Percentiles rank a stretch among this genome's conserved stretches.
phyloP scores from a whole-genome alignment of 1,140 invertebrate genomes.

The Drosophila sp. region DNA sequence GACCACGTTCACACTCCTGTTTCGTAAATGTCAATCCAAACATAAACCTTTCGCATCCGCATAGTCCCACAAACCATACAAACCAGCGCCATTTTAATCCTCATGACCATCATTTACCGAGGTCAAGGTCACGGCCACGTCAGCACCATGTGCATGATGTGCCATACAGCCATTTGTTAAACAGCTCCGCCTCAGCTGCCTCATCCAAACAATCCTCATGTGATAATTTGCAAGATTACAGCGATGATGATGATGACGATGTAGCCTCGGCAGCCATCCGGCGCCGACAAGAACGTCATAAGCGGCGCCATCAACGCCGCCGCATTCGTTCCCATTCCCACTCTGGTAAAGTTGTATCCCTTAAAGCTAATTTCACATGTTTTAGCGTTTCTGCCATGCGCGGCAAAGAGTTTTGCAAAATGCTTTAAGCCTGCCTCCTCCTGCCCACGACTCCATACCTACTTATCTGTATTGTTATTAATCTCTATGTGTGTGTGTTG shows the following conservation, averaged over 20 bases:
- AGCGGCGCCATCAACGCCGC: conserved; percentile 41
- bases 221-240: conserved; percentile 68
- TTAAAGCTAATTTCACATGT: conserved; percentile 26
- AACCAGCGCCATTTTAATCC: background rate
- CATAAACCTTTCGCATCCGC: conserved; percentile 37
- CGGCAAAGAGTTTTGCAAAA: conserved; percentile 36
- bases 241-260: conserved; percentile 62
- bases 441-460: conserved; percentile 22
- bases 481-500: background rate
- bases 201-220: conserved; percentile 75
- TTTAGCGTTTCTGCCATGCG: conserved; percentile 57
- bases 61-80: conserved; percentile 39
- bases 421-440: conserved; percentile 22
- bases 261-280: conserved; percentile 38
- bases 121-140: conserved; percentile 37
- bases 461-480: conserved; percentile 10
- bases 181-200: conserved; percentile 46
- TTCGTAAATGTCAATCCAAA: conserved; percentile 64
- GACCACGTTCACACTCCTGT: conserved; percentile 72
- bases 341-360: conserved; percentile 68
- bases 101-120: conserved; percentile 35
- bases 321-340: conserved; percentile 45
- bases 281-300: conserved; percentile 46
- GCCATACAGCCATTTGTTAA: conserved; percentile 59
- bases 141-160: conserved; percentile 61